A percentile compares a stretch with the other conserved stretches of the same genome.
Evolutionary conservation across 2,113 vertebrate genomes (phyloP).

Genomic region (Bungarus multicinctus): DNA sequence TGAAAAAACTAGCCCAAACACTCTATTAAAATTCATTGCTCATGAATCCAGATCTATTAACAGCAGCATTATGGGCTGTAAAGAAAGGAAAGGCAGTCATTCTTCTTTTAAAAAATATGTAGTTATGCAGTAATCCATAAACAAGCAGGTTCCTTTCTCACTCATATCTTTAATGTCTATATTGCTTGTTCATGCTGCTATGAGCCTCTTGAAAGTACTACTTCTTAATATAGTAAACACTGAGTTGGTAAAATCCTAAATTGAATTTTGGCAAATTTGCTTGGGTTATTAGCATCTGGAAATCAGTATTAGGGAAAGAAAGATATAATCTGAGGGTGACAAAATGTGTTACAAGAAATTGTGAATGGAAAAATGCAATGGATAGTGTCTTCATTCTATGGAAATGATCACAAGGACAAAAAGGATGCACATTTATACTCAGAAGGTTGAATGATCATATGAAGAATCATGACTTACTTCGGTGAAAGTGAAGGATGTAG

Average conservation of each 20-base stretch:
- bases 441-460: not conserved
- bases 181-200: not conserved
- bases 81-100: not conserved
- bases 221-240: not conserved
- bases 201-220: not conserved
- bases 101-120: not conserved
- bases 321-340: not conserved
- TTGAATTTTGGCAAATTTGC: not conserved
- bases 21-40: not conserved
- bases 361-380: not conserved
- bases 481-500: not conserved
- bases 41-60: not conserved
- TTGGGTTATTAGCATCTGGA: not conserved
- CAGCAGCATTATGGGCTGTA: not conserved
- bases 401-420: not conserved
- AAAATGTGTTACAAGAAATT: not conserved
- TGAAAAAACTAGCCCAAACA: not conserved
- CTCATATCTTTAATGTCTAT: not conserved
- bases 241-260: not conserved
- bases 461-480: not conserved
- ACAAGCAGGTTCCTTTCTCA: not conserved
- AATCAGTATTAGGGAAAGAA: not conserved
- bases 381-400: not conserved
- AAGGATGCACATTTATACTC: not conserved
- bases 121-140: not conserved